Conservation (phyloP, 2,113 vertebrate species). For the Brevimyrus niger region DNA sequence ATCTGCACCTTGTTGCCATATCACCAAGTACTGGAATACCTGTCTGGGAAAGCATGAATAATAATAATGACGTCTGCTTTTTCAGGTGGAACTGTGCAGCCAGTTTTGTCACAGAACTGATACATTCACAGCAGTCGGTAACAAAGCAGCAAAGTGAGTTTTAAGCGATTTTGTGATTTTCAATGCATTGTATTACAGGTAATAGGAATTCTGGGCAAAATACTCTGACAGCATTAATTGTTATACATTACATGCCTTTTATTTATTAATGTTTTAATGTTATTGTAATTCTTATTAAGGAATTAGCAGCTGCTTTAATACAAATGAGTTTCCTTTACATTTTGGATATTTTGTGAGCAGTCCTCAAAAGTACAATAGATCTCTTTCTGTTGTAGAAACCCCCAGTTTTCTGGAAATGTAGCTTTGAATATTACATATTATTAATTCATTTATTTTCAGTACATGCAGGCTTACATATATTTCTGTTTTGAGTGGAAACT, state of each 20-base stretch:
- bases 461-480: background rate
- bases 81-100: background rate
- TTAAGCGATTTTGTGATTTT: background rate
- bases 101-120: background rate
- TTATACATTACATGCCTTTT: background rate
- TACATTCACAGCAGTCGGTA: background rate
- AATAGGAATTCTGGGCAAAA: background rate
- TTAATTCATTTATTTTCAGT: background rate
- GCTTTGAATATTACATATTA: background rate
- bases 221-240: background rate
- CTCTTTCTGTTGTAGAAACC: background rate
- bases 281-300: background rate
- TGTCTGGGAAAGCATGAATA: background rate
- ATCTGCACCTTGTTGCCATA: slow-evolving; percentile 10
- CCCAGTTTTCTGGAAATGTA: background rate
- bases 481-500: background rate
- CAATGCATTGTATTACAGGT: background rate
- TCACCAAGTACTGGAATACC: too few relatives aligned
- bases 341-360: background rate
- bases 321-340: background rate
- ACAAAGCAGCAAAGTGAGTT: background rate
- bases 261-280: background rate
- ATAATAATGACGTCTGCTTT: background rate
- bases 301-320: background rate
- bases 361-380: background rate